Evolutionary conservation across 2,113 vertebrate species (phyloP), one percentile per base, ranked within the genome.

Genomic region (Heterocephalus glaber): DNA sequence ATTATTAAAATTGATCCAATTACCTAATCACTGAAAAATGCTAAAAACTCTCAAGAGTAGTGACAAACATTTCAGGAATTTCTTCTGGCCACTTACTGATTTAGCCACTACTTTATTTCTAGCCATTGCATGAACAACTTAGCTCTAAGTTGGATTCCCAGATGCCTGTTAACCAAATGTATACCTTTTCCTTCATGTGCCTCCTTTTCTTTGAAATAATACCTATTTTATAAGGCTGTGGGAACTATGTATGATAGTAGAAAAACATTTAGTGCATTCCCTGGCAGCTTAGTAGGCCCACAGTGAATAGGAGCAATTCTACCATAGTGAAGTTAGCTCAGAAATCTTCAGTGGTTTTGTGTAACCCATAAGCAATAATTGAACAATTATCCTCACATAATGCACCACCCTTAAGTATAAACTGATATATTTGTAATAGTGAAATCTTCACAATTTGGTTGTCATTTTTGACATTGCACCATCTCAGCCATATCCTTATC

Each of bases 131-230:
- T 28, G 47, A 61, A 89, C 3, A 63, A 83, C 17, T 90, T 88
- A 77, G 63, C 76, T 93, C 14, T 90, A 65, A 19, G 17, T 87
- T 85, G 61, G 70, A 97, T 81, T 56, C 56, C 58, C 38, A 58
- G 28, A 66, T 76, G 65, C 14, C 49, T 38, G 61, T 49, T 95
- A 85, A 89, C 44, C 52, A 95, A 70, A 2, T 5, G 26, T 19
- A 7, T 60, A 66, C 44, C 49, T 52, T 92, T 74, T 93, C 44
- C n/a, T 79, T 86, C 74, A 58, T 91, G 52, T 89, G 10, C 14
- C 35, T 95, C 65, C 83, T 66, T 80, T 80, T 26, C 80, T 92
- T 80, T 49, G 54, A 96, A 95, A 93, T 74, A 86, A 83, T 68
- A 56, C 0, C 49, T 49, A 79, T 86, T 65, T 72, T 52, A 35